A percentile compares a stretch with the other conserved stretches of the same genome.
Conservation (phyloP, 30 jellyfish, hydroid and myxozoan genomes). For the Hydractinia echinata region DNA sequence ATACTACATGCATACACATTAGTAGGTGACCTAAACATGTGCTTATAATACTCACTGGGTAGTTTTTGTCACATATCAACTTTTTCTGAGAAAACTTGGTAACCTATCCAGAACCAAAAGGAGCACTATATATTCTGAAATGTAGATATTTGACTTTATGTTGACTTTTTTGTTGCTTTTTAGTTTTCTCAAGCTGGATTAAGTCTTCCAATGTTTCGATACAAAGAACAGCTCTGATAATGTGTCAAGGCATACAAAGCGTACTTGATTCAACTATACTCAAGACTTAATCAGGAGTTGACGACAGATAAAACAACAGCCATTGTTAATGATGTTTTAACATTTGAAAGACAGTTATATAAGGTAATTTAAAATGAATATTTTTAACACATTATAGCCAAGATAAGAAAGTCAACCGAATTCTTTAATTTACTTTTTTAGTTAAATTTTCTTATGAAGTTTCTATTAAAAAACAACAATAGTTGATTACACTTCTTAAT, state of each 20-base stretch:
- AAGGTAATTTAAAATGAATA: background rate
- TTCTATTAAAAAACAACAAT: too few relatives aligned
- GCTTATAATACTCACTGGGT: too few relatives aligned
- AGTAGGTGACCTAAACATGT: too few relatives aligned
- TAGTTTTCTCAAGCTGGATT: slow-evolving; percentile 5
- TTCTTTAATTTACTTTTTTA: too few relatives aligned
- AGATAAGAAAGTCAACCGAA: too few relatives aligned
- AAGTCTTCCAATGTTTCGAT: background rate
- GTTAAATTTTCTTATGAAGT: too few relatives aligned
- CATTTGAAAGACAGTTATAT: background rate
- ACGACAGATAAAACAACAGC: background rate
- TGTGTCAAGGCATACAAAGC: background rate
- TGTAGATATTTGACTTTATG: background rate
- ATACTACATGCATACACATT: too few relatives aligned
- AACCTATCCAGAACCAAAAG: too few relatives aligned
- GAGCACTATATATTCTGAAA: background rate
- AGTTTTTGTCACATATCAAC: too few relatives aligned
- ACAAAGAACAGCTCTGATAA: background rate
- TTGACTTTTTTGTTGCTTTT: background rate
- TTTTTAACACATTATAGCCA: too few relatives aligned
- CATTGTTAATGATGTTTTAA: background rate
- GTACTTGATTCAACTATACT: background rate
- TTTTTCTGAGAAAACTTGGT: too few relatives aligned
- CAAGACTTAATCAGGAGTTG: background rate
- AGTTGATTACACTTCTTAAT: too few relatives aligned